Evolutionary conservation across 2,888 invertebrate species (phyloP).

Genomic region (Bugula neritina): DNA sequence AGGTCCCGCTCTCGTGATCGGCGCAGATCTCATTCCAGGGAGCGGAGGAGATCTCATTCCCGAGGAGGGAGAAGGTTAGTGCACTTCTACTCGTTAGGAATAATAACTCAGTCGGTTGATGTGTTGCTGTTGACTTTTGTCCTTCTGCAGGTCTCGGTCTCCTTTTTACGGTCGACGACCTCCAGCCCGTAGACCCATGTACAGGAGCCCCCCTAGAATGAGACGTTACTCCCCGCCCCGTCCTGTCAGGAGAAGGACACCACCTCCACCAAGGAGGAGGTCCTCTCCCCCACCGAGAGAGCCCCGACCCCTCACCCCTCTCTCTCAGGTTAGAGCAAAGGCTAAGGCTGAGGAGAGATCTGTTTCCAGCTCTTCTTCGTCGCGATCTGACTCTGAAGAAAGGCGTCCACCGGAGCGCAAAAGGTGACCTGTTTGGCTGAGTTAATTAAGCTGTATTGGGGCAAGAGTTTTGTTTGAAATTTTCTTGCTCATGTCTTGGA

Average conservation of each 20-base stretch:
- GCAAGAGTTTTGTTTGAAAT: no score
- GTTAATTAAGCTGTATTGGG: no score
- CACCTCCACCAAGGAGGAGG: not conserved
- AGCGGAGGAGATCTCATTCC: no score
- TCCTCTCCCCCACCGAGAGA: slow-evolving; percentile 10
- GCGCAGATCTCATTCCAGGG: not conserved
- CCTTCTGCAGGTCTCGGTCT: not conserved
- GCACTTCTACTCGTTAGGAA: not conserved
- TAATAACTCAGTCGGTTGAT: not conserved
- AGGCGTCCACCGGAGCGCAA: no score
- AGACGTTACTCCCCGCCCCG: slow-evolving; percentile 19
- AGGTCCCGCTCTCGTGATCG: not conserved
- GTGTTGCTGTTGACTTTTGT: not conserved
- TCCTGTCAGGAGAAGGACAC: not conserved
- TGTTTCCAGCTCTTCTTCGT: not conserved
- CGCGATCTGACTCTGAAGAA: not conserved
- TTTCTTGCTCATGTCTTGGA: no score
- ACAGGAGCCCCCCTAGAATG: slow-evolving; percentile 12
- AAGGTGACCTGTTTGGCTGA: no score
- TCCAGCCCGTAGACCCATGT: not conserved
- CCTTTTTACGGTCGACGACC: not conserved
- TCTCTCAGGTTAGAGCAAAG: not conserved
- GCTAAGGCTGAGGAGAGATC: slow-evolving; percentile 13
- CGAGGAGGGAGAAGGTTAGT: slow-evolving; percentile 1
- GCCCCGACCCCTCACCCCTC: not conserved